Evolutionary conservation across 2,888 invertebrate genomes (phyloP), one percentile per base, ranked within the genome.

Genomic region (Itoplectis maculator): DNA sequence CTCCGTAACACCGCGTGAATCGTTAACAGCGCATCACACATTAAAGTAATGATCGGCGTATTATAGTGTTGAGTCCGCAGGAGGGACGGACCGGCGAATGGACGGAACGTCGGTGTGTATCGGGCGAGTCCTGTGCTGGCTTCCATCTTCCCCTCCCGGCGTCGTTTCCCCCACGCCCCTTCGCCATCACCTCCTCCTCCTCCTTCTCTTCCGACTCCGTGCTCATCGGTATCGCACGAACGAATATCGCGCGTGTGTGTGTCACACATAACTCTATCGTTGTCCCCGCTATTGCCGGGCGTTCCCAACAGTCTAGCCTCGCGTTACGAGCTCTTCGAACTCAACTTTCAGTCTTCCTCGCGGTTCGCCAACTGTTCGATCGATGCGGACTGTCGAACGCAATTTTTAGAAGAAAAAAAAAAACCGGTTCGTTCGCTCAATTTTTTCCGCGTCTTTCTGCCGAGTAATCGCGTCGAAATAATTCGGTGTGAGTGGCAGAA

Each of bases 341-440:
- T 65, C 56, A 56, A 74, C 74, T 81, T 63, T 81, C 77, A 78
- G 81, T 81, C 77, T 81, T 49, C 35, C 61, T 54, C 69, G 66
- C 59, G 42, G 59, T 61, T 45, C 23, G 66, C 73, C 68, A 45
- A 66, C 18, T 18, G 72, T 61, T 61, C 76, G 59, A 59, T 78
- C 77, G 68, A 72, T 66, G 18, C 49, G 13, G 47, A 56, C 37
- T 54, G 63, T 6, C 35, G 61, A 59, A 45, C 61, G 81, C 77
- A 69, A 59, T 68, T 72, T 66, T 35, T 61, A 47, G 47, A 51
- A 29, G 5, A 29, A 29, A 29, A 29, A 29, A 29, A 29, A 29
- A 29, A 29, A n/a, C n/a, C n/a, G n/a, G n/a, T n/a, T n/a, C n/a
- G n/a, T n/a, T n/a, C n/a, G n/a, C n/a, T n/a, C n/a, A n/a, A n/a